These are phyloP conservation scores for Pseudopodoces humilis DNA, from an alignment of 2,113 vertebrate species.

Conservation along the genomic window DNA sequence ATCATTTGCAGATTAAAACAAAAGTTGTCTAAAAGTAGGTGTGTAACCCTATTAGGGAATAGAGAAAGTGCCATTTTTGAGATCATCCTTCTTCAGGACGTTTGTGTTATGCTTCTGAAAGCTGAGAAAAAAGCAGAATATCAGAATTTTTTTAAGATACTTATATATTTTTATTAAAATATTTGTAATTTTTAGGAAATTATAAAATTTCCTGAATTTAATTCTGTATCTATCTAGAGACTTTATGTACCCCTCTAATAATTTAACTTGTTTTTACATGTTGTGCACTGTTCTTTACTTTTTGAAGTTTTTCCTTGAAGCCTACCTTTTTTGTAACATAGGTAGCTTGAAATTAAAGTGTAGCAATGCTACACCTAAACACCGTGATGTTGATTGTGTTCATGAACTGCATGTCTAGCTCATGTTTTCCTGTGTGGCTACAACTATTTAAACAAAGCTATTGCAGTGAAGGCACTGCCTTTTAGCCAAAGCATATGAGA, in stretches of 20 bases:
- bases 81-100: not conserved
- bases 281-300: not conserved
- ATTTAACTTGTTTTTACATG: not conserved
- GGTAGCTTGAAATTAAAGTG: not conserved
- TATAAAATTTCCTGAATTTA: not conserved
- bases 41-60: not conserved
- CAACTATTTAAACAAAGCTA: not conserved
- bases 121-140: not conserved
- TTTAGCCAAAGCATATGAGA: not conserved
- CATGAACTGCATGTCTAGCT: accelerated
- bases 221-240: not conserved
- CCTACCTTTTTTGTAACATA: not conserved
- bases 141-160: not conserved
- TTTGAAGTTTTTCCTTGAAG: not conserved
- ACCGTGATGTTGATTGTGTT: accelerated
- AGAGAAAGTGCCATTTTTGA: not conserved
- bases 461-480: conserved; percentile 22
- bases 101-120: not conserved
- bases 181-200: too few species aligned
- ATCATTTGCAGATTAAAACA: not conserved
- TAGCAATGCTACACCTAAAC: not conserved
- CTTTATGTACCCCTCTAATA: not conserved
- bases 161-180: too few species aligned
- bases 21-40: not conserved
- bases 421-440: not conserved